Evolutionary conservation across 2,113 vertebrate genomes (phyloP), one percentile per base, ranked within the genome.

Genomic region (Miniopterus natalensis): DNA sequence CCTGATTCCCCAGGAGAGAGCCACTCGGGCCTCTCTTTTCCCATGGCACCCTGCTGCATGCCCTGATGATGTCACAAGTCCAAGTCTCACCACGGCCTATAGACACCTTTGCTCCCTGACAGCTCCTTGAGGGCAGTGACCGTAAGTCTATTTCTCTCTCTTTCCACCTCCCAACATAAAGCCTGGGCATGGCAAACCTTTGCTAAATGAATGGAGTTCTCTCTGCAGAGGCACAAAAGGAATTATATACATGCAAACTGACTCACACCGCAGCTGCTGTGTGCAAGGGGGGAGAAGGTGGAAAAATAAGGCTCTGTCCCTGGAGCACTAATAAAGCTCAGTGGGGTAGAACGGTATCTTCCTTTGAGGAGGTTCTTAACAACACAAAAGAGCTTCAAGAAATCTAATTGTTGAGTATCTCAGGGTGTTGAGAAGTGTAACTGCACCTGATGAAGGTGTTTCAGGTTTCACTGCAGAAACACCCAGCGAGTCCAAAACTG

Each of bases 191-290:
- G 36, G 85, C 0, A 1, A 88, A 74, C 40, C 1, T 42, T 68
- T 53, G 94, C 84, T 87, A 92, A 47, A 40, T 84, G 65, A 96
- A 95, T 47, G 59, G 74, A 79, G 65, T 45, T 57, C 49, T 89
- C 47, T 36, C 57, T 88, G 92, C 68, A 75, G 68, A 79, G 47
- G 65, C 9, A 0, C 42, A 36, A 42, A 79, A 85, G 61, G 89
- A 96, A 55, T 61, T 13, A 55, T 2, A 45, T 7, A 18, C 70
- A 21, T 57, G 92, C 84, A 42, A 9, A 91, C 89, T 66, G 95
- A 95, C 80, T 80, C 59, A 49, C n/a, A 2, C 73, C 5, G 40
- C 83, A 79, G 96, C 74, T 91, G 85, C 93, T 55, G 65, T 61
- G 90, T 92, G 88, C 53, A 17, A 85, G 36, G 40, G 11, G 18